Evolutionary conservation across 2,888 invertebrate genomes (phyloP), one percentile per base, ranked within the genome.

Genomic region (Idaea dimidiata): DNA sequence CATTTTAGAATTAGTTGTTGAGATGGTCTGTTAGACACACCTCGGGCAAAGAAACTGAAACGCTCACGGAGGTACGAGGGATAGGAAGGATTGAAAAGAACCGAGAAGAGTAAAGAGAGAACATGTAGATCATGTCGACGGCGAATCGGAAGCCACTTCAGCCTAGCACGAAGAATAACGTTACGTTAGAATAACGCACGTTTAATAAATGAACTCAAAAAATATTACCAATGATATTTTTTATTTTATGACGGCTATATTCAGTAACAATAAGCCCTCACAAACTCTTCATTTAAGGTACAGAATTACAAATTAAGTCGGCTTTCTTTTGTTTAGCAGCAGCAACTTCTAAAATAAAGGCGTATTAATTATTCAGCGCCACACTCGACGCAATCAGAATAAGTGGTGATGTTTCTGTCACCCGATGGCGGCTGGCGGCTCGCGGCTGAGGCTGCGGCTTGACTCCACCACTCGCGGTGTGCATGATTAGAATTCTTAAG

Each of bases 401-500:
- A 88, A 92, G 92, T 92, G 92, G 82, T 89, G 91, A 92, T 92
- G 92, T 92, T 91, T 87, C 88, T 92, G 92, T 92, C 91, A 92
- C 87, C 86, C 81, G 80, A 10, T 77, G 78, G 81, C 79, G 78
- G 81, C 70, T 77, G 78, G 81, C 79, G 78, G 81, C 70, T 67
- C 61, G 69, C 67, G 72, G 72, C 63, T 64, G 72, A 68, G 69
- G 74, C 60, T 66, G 71, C 64, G 67, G 73, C 65, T 69, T 62
- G 63, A 66, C 62, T 67, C 62, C 31, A 69, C 62, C 68, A 74
- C 76, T 59, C 75, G 76, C 74, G 78, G 78, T 77, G 88, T 82
- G 86, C 92, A 92, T 88, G 92, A 91, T 92, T 92, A 91, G 92
- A 92, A 92, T 92, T 90, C 92, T 92, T 91, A 92, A 91, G 91